Conservation (phyloP, 2,888 invertebrate genomes). For the Brachylomia viminalis region DNA sequence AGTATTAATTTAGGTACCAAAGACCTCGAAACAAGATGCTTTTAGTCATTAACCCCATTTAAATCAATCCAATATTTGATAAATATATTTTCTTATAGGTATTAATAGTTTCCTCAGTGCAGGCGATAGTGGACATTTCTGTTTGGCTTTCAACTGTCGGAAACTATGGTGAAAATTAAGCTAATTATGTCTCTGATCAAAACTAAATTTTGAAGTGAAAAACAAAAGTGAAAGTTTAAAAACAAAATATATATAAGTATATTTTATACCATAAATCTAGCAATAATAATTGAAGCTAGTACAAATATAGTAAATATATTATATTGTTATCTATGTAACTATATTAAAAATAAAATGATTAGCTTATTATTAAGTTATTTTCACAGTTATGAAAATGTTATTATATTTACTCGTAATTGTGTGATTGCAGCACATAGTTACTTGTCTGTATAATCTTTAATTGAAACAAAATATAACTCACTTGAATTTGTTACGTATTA, state of each 20-base stretch:
- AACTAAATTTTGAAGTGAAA: neutral
- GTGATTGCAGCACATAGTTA: neutral
- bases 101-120: neutral
- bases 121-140: neutral
- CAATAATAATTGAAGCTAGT: constrained; percentile 35
- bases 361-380: constrained; percentile 21
- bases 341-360: too few species aligned
- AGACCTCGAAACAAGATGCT: neutral
- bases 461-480: neutral
- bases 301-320: constrained; percentile 53
- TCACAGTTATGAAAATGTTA: neutral
- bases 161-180: neutral
- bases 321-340: too few species aligned
- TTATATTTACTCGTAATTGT: constrained; percentile 13
- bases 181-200: constrained; percentile 1
- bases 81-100: neutral
- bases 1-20: neutral
- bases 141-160: neutral
- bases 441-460: neutral
- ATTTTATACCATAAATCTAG: neutral
- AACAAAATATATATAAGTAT: neutral
- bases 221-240: neutral
- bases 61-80: neutral
- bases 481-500: neutral
- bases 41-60: neutral